Percentiles rank a stretch among this genome's conserved stretches.
These are phyloP conservation scores for Cryptosula pallasiana DNA, from an alignment of 2,888 invertebrate species.

Conservation along the genomic window DNA sequence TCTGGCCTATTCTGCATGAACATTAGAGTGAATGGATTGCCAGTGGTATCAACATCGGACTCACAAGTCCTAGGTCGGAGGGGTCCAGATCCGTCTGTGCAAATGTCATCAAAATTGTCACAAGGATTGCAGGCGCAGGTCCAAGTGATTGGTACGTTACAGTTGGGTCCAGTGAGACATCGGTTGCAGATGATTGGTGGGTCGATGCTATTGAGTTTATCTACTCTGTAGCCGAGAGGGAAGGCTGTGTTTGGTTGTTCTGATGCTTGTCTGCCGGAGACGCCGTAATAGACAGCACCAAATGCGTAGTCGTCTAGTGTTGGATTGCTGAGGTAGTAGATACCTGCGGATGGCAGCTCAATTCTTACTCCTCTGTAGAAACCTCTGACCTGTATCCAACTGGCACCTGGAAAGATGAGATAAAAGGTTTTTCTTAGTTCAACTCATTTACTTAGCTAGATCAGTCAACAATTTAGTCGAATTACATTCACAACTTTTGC, in stretches of 20 bases:
- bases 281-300: conserved; percentile 13
- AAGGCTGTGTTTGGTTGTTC: conserved; percentile 9
- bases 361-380: conserved; percentile 6
- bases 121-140: conserved; percentile 17
- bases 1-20: conserved; percentile 21
- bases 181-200: neutral
- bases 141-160: neutral
- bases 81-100: neutral
- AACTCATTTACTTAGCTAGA: too few species aligned
- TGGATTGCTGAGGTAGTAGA: conserved; percentile 7
- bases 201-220: neutral
- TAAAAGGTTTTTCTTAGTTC: too few species aligned
- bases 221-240: conserved; percentile 3
- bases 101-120: conserved; percentile 1
- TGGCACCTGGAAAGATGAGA: neutral
- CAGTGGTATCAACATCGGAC: conserved; percentile 1
- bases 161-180: conserved; percentile 1
- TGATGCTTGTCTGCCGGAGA: neutral
- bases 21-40: conserved; percentile 16
- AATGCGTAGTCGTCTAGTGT: neutral
- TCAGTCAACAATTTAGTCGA: too few species aligned
- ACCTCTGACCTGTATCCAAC: neutral
- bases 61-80: neutral
- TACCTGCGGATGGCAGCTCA: neutral
- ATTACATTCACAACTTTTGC: too few species aligned